phyloP scores from a whole-genome alignment of 1,140 invertebrate species.

The Apocrypta bakeri region DNA sequence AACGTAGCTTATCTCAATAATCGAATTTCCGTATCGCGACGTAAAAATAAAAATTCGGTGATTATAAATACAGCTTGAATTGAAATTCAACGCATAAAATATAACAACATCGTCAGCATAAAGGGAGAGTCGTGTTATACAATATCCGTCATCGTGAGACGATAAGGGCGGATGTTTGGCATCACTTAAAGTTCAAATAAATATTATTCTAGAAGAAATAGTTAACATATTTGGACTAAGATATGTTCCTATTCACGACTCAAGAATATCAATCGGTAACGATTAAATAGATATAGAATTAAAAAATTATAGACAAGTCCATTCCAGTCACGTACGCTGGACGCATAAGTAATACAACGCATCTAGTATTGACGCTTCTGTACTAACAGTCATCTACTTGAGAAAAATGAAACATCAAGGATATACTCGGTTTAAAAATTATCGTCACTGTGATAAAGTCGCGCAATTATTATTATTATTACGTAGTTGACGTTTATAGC shows the following conservation, averaged over 20 bases:
- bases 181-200: not conserved
- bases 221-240: not conserved
- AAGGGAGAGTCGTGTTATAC: not conserved
- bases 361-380: not conserved
- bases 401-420: too few species aligned
- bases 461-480: too few species aligned
- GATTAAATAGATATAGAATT: too few species aligned
- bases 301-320: not conserved
- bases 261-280: too few species aligned
- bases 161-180: not conserved
- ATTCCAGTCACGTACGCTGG: not conserved
- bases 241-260: too few species aligned
- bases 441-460: not conserved
- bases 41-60: not conserved
- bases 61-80: not conserved
- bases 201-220: not conserved
- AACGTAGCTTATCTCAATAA: too few species aligned
- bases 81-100: not conserved
- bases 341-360: not conserved
- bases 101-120: not conserved
- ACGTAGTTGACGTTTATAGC: too few species aligned
- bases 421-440: not conserved
- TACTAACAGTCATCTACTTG: not conserved
- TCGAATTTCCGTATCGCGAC: not conserved
- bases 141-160: not conserved